phyloP scores from a whole-genome alignment of 2,797 vertebrate species.

The Brachyalestes nurse region DNA sequence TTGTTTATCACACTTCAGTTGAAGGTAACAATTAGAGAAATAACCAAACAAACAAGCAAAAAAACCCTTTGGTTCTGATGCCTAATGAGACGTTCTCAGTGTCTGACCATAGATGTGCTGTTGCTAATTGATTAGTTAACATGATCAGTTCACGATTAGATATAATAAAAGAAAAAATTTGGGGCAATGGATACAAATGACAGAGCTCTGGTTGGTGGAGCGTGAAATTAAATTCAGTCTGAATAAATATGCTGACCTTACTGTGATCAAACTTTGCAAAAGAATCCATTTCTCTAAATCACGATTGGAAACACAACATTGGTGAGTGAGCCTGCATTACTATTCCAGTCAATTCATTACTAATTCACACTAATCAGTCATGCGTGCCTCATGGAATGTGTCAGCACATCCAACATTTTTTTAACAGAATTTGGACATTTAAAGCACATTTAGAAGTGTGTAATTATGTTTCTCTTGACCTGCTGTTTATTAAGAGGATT shows the following conservation, averaged over 20 bases:
- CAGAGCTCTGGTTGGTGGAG: slow-evolving; percentile 55
- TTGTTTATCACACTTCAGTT: neutral
- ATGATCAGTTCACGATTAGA: slow-evolving; percentile 44
- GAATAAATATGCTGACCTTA: slow-evolving; percentile 73
- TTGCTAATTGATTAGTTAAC: neutral
- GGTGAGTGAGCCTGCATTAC: slow-evolving; percentile 23
- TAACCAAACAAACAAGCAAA: neutral
- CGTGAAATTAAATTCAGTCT: slow-evolving; percentile 64
- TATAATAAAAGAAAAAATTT: slow-evolving; percentile 57
- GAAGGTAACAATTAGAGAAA: too few species aligned
- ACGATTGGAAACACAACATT: slow-evolving; percentile 9
- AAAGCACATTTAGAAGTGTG: neutral
- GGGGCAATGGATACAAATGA: slow-evolving; percentile 58
- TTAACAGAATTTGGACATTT: neutral
- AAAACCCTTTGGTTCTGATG: too few species aligned
- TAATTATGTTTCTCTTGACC: neutral
- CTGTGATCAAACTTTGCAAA: slow-evolving; percentile 65
- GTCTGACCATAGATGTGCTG: neutral
- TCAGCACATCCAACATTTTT: slow-evolving; percentile 36
- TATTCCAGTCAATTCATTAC: slow-evolving; percentile 10
- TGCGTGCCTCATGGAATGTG: slow-evolving; percentile 17
- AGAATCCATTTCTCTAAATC: slow-evolving; percentile 68
- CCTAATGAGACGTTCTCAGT: neutral
- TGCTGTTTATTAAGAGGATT: slow-evolving; percentile 3
- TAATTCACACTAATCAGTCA: slow-evolving; percentile 17